Evolutionary conservation across 2,797 vertebrate species (phyloP).

Genomic region (Acridotheres tristis): DNA sequence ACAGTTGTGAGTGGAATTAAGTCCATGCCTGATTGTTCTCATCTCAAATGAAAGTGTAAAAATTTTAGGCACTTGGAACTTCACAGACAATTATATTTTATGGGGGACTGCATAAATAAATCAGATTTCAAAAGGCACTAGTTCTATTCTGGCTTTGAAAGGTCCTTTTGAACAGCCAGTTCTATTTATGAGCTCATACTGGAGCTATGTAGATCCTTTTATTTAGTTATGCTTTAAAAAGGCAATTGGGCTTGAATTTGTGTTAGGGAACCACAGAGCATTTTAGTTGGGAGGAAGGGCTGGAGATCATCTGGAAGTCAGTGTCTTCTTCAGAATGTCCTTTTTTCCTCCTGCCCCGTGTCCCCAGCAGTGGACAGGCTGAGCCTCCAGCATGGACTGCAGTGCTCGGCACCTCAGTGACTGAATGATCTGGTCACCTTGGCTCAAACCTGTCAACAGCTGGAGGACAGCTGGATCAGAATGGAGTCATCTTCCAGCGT

Average conservation of each 20-base stretch:
- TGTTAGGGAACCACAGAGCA: not conserved
- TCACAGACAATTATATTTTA: not conserved
- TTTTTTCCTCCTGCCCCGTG: not conserved
- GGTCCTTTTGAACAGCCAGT: not conserved
- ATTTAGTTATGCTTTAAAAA: not conserved
- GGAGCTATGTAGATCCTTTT: not conserved
- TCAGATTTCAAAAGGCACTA: not conserved
- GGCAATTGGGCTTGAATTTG: not conserved
- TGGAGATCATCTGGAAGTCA: not conserved
- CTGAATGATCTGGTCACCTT: not conserved
- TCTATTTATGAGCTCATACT: not conserved
- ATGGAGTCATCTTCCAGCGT: not conserved
- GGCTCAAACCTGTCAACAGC: not conserved
- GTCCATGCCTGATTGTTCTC: not conserved
- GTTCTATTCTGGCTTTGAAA: not conserved
- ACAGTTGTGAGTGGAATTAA: not conserved
- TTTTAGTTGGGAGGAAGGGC: not conserved
- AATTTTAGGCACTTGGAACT: not conserved
- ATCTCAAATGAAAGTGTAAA: not conserved
- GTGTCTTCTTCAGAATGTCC: rapidly evolving
- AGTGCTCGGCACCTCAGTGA: not conserved
- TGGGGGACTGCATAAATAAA: not conserved
- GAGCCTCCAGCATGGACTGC: not conserved
- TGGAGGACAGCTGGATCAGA: not conserved
- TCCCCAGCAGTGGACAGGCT: not conserved